These are phyloP conservation scores for Drosophila tropicalis DNA, from an alignment of 1,140 invertebrate species.

Conservation along the genomic window DNA sequence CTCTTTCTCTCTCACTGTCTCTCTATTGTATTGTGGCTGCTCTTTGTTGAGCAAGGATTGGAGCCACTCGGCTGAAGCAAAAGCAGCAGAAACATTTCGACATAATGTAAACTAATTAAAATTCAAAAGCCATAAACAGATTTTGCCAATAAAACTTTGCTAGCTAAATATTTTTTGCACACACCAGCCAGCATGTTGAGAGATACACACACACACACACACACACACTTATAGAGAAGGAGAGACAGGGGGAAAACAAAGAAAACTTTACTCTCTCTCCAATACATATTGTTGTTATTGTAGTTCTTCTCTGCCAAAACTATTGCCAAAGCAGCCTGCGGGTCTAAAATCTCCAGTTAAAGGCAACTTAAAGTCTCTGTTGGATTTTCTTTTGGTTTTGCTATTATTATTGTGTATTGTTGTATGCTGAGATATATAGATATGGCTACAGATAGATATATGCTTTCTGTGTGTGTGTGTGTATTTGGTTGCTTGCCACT, in stretches of 20 bases:
- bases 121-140: slow-evolving; percentile 83
- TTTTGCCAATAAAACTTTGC: slow-evolving; percentile 83
- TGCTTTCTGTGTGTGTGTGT: slow-evolving; percentile 23
- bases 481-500: slow-evolving; percentile 44
- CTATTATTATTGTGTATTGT: slow-evolving; percentile 55
- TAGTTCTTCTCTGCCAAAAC: slow-evolving; percentile 17
- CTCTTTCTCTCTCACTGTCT: not conserved
- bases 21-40: slow-evolving; percentile 30
- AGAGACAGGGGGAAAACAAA: slow-evolving; percentile 49
- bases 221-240: not conserved
- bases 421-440: slow-evolving; percentile 47
- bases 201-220: too few relatives aligned
- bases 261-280: slow-evolving; percentile 61
- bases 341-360: slow-evolving; percentile 53
- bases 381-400: slow-evolving; percentile 19
- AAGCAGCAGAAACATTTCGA: slow-evolving; percentile 74
- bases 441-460: slow-evolving; percentile 47
- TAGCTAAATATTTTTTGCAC: slow-evolving; percentile 78
- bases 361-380: slow-evolving; percentile 60
- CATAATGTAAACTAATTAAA: slow-evolving; percentile 83
- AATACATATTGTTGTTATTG: slow-evolving; percentile 35
- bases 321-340: slow-evolving; percentile 18
- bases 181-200: slow-evolving; percentile 33
- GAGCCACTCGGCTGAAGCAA: slow-evolving; percentile 16
- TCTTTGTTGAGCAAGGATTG: slow-evolving; percentile 41